phyloP scores from a whole-genome alignment of 2,888 invertebrate species.

The Synanthedon tipuliformis region DNA sequence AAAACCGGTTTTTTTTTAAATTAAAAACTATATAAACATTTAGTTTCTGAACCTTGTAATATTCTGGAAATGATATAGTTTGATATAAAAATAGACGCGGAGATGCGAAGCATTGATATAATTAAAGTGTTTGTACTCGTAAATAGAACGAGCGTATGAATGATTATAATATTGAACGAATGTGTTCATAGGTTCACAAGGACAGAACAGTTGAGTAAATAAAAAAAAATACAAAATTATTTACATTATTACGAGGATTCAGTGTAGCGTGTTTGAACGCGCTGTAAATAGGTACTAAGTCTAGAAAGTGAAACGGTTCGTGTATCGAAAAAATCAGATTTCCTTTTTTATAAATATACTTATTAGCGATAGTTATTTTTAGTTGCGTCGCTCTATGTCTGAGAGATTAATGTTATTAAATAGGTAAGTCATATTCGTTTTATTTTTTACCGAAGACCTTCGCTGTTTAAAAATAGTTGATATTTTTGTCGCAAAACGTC shows the following conservation, averaged over 20 bases:
- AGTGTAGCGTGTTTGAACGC: not conserved
- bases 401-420: not conserved
- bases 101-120: slow-evolving; percentile 26
- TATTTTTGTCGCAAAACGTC: not conserved
- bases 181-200: slow-evolving; percentile 6
- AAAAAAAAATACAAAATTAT: not conserved
- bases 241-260: not conserved
- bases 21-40: no score
- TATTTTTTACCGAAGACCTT: not conserved
- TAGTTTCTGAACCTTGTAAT: slow-evolving; percentile 4
- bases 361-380: not conserved
- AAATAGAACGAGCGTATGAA: slow-evolving; percentile 22
- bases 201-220: not conserved
- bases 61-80: slow-evolving; percentile 11
- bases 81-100: slow-evolving; percentile 17
- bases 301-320: not conserved
- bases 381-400: not conserved
- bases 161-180: slow-evolving; percentile 10
- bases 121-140: slow-evolving; percentile 31
- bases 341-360: not conserved
- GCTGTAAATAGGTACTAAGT: not conserved
- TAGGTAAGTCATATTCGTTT: not conserved
- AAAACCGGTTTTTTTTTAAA: no score
- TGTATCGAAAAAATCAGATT: no score
- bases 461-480: not conserved